Evolutionary conservation across 2,113 vertebrate species (phyloP), one percentile per base, ranked within the genome.

Genomic region (Cinclus mexicanus): DNA sequence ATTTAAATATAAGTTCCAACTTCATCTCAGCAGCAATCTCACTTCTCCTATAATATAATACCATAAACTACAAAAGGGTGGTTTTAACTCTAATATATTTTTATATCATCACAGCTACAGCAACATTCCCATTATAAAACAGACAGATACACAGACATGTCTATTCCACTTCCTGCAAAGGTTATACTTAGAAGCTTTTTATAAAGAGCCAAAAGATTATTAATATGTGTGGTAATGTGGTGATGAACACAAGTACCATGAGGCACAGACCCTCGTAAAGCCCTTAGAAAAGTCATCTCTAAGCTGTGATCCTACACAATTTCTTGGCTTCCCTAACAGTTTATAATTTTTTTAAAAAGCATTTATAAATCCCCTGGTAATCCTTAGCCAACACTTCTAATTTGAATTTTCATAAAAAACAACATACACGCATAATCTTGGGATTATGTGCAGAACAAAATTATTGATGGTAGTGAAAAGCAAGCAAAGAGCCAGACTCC

Each of bases 101-200:
- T 95, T 95, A 85, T 86, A 77, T 69, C 56, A 69, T 92, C 63
- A 81, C 88, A 90, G 67, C 67, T 77, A 96, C 68, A 90, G 83
- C 71, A 92, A 59, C 55, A 70, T 78, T 95, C 56, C 70, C 17
- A 16, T 87, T 61, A 77, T 94, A 94, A 89, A 93, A 74, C 37
- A 85, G 87, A 87, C 77, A 89, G 78, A 93, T 78, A 90, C 26
- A 81, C 29, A 90, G 90, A 88, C 85, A 77, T 37, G 90, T 93
- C 92, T 94, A 23, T 91, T 69, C 81, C 65, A 68, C 68, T 97
- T 96, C 90, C 92, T 96, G 82, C 52, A 86, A 70, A 83, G 61
- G 61, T 89, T 89, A 57, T 37, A 33, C 37, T 90, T 53, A 60
- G 15, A 83, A 81, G 60, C 11, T 87, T 92, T 93, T 94, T 92